Evolutionary conservation across 2,888 invertebrate species (phyloP).

Genomic region (Leptopilina myrica): DNA sequence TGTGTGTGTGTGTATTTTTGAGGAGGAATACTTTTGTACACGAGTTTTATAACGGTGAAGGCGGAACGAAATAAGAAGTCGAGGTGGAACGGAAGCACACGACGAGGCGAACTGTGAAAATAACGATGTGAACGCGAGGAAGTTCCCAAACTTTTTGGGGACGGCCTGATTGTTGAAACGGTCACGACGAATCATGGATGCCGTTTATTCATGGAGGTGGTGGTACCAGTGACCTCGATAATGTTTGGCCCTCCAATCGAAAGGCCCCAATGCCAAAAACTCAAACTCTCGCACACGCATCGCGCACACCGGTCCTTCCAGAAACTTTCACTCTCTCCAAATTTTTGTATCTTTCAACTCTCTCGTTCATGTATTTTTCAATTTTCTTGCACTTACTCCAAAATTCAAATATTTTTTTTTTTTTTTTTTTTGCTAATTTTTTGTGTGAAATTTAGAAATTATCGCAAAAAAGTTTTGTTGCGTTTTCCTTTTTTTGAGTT

Average conservation of each 20-base stretch:
- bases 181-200: constrained; percentile 64
- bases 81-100: constrained; percentile 46
- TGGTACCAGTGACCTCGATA: constrained; percentile 76
- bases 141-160: constrained; percentile 66
- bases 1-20: no score
- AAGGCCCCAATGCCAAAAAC: constrained; percentile 74
- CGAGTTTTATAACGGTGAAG: constrained; percentile 44
- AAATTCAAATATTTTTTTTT: constrained; percentile 39
- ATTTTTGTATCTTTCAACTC: constrained; percentile 12
- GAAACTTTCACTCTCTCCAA: constrained; percentile 66
- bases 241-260: constrained; percentile 68
- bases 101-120: constrained; percentile 39
- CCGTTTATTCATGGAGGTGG: constrained; percentile 67
- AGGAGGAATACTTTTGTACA: no score
- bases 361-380: neutral
- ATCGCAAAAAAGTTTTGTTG: no score
- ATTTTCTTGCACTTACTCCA: constrained; percentile 3
- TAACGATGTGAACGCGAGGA: constrained; percentile 64
- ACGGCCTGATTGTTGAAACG: constrained; percentile 58
- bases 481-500: no score
- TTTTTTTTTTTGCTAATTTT: neutral
- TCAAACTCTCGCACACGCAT: constrained; percentile 52
- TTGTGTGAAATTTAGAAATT: no score
- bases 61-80: constrained; percentile 50
- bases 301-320: constrained; percentile 54